Base-by-base conservation (phyloP, 2,797 vertebrate species). In the Cuniculus paca region DNA sequence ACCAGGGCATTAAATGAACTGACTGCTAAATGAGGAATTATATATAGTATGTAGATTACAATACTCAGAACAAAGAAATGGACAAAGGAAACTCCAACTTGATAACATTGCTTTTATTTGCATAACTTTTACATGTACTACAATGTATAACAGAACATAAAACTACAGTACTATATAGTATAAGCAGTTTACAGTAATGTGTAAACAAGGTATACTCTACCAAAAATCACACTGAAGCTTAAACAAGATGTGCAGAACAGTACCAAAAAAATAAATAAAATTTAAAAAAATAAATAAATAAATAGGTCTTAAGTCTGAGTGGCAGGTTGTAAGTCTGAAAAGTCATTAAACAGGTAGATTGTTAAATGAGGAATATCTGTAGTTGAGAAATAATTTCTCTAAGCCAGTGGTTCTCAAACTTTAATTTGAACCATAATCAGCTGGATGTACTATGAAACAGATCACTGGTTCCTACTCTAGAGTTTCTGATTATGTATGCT, bases 311-410 rank as follows among this genome's bases (percentile, higher is more conserved):
- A 70, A 39, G 6, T 22, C 68, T 70, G n/a, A 70, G 68, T 1
- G 68, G 19, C 68, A 70, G 68, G 68, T 39, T 10, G 8, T 70
- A 70, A 22, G 68, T 70, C 68, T 19, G 34, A n/a, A 19, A 6
- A 70, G 20, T 12, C 20, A 39, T 39, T 70, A 70, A 39, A 70
- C 68, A 70, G 36, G n/a, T 39, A 70, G 36, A 19, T 70, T 24
- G 19, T 39, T 70, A 70, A 39, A 39, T 4, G 10, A 70, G 20
- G n/a, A 22, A 10, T 70, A 70, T 39, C 68, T 70, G 20, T 28
- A 36, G 22, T 91, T 84, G 79, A 31, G 63, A 93, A 87, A 80
- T 56, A 93, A 95, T 77, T 92, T 84, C 77, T 74, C 93, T 58
- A 72, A 42, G 91, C 36, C 12, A 96, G 28, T 80, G 26, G 78